These are phyloP conservation scores for Leucophora obtusa DNA, from an alignment of 2,888 invertebrate species.

Conservation along the genomic window DNA sequence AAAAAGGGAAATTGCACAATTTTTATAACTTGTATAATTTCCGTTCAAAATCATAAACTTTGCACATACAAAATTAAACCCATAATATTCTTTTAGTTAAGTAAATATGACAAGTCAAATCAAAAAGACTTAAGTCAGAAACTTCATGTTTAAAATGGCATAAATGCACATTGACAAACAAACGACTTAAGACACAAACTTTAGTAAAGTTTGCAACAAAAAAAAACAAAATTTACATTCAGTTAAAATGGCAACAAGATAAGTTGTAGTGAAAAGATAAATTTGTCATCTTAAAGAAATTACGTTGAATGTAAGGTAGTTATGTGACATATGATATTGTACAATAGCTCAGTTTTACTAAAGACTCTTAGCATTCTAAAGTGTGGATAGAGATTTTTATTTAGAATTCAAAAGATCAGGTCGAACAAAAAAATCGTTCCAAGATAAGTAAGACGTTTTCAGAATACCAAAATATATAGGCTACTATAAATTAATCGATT, in stretches of 20 bases:
- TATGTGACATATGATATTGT: too few relatives aligned
- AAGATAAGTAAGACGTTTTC: too few relatives aligned
- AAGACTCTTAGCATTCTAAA: too few relatives aligned
- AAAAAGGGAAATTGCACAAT: slow-evolving; percentile 63
- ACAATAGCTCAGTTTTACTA: too few relatives aligned
- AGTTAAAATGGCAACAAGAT: not conserved
- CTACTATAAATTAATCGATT: too few relatives aligned
- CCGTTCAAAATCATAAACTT: slow-evolving; percentile 41
- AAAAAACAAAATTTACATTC: not conserved
- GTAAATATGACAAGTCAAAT: slow-evolving; percentile 2
- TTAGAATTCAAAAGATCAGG: too few relatives aligned
- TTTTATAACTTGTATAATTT: slow-evolving; percentile 59
- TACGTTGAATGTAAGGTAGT: too few relatives aligned
- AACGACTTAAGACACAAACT: slow-evolving; percentile 1
- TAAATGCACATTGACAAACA: not conserved
- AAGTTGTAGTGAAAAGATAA: too few relatives aligned
- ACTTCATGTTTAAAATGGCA: not conserved
- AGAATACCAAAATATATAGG: too few relatives aligned
- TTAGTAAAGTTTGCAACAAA: not conserved
- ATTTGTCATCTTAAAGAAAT: too few relatives aligned
- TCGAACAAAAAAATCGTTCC: too few relatives aligned
- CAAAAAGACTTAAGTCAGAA: not conserved
- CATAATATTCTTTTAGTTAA: not conserved
- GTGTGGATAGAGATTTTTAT: too few relatives aligned
- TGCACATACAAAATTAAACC: slow-evolving; percentile 5